These are phyloP conservation scores for Trypoxylus dichotomus DNA, from an alignment of 1,140 invertebrate genomes.

Conservation along the genomic window DNA sequence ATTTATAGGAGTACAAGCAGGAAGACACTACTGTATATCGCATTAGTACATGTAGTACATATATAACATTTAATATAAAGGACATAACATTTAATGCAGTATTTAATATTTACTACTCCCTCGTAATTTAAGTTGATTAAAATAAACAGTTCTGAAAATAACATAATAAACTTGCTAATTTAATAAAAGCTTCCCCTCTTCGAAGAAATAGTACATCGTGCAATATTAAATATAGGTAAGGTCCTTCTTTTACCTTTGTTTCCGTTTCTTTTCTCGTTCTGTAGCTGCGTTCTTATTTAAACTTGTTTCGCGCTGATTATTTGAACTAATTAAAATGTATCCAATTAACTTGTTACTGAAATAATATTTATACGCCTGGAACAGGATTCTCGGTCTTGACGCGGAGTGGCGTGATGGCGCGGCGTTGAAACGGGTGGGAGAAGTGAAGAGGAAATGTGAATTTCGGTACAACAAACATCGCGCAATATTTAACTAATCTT, in stretches of 20 bases:
- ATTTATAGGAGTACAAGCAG: too few relatives aligned
- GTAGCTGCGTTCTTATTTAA: background rate
- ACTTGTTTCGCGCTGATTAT: constrained; percentile 32
- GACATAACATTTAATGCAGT: too few relatives aligned
- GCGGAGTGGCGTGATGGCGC: background rate
- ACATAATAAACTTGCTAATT: too few relatives aligned
- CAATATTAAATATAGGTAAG: background rate
- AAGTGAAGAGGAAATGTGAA: background rate
- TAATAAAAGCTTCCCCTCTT: too few relatives aligned
- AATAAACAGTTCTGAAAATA: too few relatives aligned
- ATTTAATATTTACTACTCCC: too few relatives aligned
- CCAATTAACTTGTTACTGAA: constrained; percentile 33
- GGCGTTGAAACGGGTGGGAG: background rate
- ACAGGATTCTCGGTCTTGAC: background rate
- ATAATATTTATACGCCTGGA: background rate
- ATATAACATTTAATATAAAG: too few relatives aligned
- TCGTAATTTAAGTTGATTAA: too few relatives aligned
- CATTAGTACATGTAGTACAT: too few relatives aligned
- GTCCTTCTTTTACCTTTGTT: background rate
- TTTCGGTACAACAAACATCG: constrained; percentile 7
- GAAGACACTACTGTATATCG: too few relatives aligned
- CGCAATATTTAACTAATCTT: constrained; percentile 21
- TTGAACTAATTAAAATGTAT: constrained; percentile 36
- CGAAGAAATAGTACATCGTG: background rate
- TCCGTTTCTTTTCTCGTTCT: constrained; percentile 24